These are phyloP conservation scores for Centroberyx gerrardi DNA, from an alignment of 2,797 vertebrate species.

Conservation along the genomic window DNA sequence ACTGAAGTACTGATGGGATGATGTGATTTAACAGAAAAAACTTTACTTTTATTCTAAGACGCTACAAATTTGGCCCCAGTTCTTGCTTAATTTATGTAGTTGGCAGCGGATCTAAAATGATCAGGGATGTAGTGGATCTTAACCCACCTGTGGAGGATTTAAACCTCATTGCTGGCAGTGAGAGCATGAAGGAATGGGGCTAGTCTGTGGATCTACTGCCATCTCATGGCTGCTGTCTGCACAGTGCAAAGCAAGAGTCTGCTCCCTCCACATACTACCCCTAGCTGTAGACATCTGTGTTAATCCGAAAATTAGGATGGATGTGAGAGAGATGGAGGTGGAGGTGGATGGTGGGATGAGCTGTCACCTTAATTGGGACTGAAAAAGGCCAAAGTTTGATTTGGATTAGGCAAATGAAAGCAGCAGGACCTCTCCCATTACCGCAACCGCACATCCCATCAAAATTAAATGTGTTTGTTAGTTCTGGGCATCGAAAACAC, in stretches of 20 bases:
- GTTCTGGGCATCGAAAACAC: background rate
- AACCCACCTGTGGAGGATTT: constrained; percentile 5
- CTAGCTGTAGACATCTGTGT: background rate
- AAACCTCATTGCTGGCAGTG: constrained; percentile 7
- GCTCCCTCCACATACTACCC: background rate
- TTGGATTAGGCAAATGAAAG: background rate
- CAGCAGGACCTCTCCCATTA: background rate
- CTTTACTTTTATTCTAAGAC: too few species aligned
- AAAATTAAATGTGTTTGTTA: background rate
- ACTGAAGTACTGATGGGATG: too few species aligned
- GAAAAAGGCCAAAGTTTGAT: background rate
- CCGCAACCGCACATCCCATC: background rate
- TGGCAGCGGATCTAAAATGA: background rate
- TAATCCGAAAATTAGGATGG: too few species aligned
- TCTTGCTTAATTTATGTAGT: too few species aligned
- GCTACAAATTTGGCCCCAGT: too few species aligned
- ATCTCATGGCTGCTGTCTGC: constrained; percentile 67
- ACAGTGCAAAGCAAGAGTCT: background rate
- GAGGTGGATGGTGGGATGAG: too few species aligned
- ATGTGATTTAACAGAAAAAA: too few species aligned
- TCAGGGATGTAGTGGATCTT: background rate
- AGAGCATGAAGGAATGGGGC: background rate
- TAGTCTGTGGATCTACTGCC: constrained; percentile 75
- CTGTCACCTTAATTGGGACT: too few species aligned
- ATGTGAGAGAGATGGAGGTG: too few species aligned